These are phyloP conservation scores for Recurvirostra avosetta DNA, from an alignment of 2,113 vertebrate genomes.

Conservation along the genomic window DNA sequence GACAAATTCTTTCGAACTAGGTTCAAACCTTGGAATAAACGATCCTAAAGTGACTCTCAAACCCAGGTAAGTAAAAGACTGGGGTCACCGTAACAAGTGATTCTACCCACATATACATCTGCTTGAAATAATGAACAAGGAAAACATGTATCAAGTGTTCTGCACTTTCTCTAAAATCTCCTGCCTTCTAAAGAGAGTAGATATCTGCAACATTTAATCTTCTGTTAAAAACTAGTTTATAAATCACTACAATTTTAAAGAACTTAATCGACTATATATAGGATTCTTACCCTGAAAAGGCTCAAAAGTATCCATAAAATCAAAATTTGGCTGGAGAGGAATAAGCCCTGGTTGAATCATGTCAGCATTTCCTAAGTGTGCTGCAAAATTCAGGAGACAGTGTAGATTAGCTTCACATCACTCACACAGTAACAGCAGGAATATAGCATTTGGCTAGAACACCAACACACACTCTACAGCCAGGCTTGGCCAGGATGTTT, in stretches of 20 bases:
- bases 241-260: not conserved
- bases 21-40: not conserved
- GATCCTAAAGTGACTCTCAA: not conserved
- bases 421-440: not conserved
- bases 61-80: not conserved
- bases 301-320: slow-evolving; percentile 98
- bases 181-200: not conserved
- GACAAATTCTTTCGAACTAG: not conserved
- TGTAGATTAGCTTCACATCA: not conserved
- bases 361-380: slow-evolving; percentile 93
- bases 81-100: not conserved
- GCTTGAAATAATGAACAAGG: not conserved
- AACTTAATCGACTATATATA: not conserved
- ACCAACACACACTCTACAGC: not conserved
- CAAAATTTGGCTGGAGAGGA: slow-evolving; percentile 94
- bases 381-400: slow-evolving; percentile 68
- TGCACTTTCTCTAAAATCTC: not conserved
- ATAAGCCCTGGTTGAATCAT: slow-evolving; percentile 98
- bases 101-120: not conserved
- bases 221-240: not conserved
- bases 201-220: not conserved
- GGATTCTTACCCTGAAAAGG: slow-evolving; percentile 87
- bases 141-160: not conserved
- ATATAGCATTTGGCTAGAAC: not conserved
- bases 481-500: not conserved